Percentiles rank a stretch among this genome's conserved stretches.
phyloP scores from a whole-genome alignment of 2,797 vertebrate genomes.

The Thaleichthys pacificus region DNA sequence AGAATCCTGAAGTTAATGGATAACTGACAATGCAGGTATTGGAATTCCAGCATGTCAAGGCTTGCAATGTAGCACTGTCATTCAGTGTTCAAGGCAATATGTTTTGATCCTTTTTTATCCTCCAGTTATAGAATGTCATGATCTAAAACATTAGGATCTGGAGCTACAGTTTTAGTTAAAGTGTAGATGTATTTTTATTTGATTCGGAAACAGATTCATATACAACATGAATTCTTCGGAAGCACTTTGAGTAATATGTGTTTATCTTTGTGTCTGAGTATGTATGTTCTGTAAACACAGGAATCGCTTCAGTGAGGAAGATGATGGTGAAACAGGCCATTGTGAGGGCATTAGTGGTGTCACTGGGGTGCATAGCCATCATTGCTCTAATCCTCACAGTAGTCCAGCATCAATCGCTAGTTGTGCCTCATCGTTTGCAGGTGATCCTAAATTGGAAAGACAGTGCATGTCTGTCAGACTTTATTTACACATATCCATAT shows the following conservation, averaged over 20 bases:
- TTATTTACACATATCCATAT: no score
- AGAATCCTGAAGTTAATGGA: not conserved
- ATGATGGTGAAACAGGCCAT: conserved; percentile 34
- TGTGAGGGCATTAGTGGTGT: conserved; percentile 27
- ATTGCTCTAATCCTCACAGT: conserved; percentile 50
- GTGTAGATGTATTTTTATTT: not conserved
- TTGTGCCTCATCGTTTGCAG: conserved; percentile 39
- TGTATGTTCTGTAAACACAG: conserved; percentile 14
- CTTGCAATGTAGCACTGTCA: not conserved
- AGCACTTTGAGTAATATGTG: not conserved
- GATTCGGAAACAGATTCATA: not conserved
- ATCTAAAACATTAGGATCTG: not conserved
- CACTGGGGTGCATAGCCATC: conserved; percentile 31
- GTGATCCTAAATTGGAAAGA: conserved; percentile 21
- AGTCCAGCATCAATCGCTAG: conserved; percentile 34
- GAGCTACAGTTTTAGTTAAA: not conserved
- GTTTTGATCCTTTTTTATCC: not conserved
- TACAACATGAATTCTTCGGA: not conserved
- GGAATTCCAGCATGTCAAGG: not conserved
- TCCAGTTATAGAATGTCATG: not conserved
- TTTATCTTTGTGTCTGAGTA: conserved; percentile 6
- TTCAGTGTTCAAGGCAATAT: not conserved
- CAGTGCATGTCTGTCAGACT: not conserved
- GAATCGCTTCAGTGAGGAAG: conserved; percentile 25
- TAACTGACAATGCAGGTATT: not conserved